These are phyloP conservation scores for Antrozous pallidus DNA, from an alignment of 2,797 vertebrate species.

Conservation along the genomic window DNA sequence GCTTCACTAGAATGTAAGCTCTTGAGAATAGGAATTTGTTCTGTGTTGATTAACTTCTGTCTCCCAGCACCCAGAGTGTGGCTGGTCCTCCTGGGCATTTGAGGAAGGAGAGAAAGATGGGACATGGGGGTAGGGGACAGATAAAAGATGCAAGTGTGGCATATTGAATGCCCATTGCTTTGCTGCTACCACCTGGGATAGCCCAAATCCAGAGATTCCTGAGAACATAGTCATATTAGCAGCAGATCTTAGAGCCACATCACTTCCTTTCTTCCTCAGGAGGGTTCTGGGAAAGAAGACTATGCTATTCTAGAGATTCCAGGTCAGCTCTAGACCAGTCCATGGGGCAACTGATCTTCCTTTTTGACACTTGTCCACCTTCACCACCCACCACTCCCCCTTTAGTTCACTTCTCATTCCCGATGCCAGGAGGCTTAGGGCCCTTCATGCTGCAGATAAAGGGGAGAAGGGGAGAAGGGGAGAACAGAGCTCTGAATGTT, in stretches of 20 bases:
- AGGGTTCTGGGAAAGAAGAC: neutral
- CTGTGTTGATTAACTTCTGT: neutral
- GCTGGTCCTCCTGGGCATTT: neutral
- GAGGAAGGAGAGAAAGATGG: neutral
- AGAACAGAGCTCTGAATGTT: neutral
- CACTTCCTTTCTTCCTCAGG: neutral
- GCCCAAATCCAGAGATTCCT: neutral
- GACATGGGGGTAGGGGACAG: neutral
- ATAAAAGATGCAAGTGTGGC: too few species aligned
- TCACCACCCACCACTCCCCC: rapidly evolving
- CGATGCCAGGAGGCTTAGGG: neutral
- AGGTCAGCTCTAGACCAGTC: neutral
- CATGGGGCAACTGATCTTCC: neutral
- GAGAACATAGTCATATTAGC: neutral
- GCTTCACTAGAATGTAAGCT: neutral
- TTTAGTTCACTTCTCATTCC: neutral
- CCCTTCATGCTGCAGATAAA: neutral
- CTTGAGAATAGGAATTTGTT: neutral
- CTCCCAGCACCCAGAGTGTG: neutral
- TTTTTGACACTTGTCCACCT: neutral
- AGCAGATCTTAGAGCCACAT: neutral
- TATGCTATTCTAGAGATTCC: neutral
- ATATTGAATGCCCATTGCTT: too few species aligned
- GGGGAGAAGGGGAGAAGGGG: neutral
- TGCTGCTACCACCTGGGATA: neutral